Evolutionary conservation across 2,113 vertebrate species (phyloP), one percentile per base, ranked within the genome.

Genomic region (Actenoides hombroni): DNA sequence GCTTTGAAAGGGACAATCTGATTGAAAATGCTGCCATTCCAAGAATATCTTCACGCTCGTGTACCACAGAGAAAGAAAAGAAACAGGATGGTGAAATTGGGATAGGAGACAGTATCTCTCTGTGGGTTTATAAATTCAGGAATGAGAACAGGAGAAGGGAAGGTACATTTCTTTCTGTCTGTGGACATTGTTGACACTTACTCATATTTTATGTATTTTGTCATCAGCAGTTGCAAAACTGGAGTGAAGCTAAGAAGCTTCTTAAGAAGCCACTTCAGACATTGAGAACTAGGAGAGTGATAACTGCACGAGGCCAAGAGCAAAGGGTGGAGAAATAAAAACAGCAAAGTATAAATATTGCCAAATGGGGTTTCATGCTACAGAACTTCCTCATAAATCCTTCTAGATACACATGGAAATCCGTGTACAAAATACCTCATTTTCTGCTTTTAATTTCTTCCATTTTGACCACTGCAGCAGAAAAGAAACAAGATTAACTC

Each of bases 321-420:
- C 0, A 0, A 57, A 61, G 42, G 70, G n/a, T 65, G 19, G 12
- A 5, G 9, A 79, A 88, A 61, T 46, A 31, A 18, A 77, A 86
- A 39, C 19, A 77, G 21, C 21, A 15, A 61, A 44, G 5, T 57
- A 51, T 16, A 86, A 84, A 20, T 64, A 42, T 71, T 68, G 87
- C 42, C 24, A 88, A 57, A 61, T 92, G 0, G 0, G 2, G 0
- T 70, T 95, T 67, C 25, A 8, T 21, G 21, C 49, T n/a, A 33
- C 23, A 80, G 54, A 74, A 59, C 20, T 53, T 53, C 21, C 33
- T 86, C 21, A 8, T 19, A 7, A 4, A 2, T 48, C n/a, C n/a
- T 83, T 80, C 24, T 35, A 44, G n/a, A 61, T 56, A 49, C 5
- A 53, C 0, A 0, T 33, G 29, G 46, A 75, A 81, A 31, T 68